Evolutionary conservation across 2,797 vertebrate species (phyloP).

Genomic region (Galago senegalensis): DNA sequence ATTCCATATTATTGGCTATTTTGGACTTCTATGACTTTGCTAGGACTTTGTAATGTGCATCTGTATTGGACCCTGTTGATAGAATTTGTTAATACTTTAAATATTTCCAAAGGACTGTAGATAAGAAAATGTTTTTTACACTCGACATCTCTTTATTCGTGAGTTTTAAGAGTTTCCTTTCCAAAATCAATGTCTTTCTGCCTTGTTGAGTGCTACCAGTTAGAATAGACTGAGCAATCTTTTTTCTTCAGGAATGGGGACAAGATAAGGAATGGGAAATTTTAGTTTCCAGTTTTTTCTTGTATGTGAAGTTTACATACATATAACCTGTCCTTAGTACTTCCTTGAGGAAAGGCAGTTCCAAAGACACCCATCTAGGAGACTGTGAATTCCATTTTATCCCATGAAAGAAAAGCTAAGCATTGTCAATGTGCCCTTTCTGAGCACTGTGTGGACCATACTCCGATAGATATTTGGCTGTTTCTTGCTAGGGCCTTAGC

Average conservation of each 20-base stretch:
- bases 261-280: background rate
- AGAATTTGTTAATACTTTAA: slow-evolving; percentile 7
- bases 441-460: background rate
- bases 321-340: background rate
- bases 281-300: background rate
- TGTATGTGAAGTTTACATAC: background rate
- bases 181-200: slow-evolving; percentile 8
- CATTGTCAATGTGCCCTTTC: background rate
- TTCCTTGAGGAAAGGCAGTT: background rate
- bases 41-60: background rate
- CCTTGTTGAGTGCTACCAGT: background rate
- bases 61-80: background rate
- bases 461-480: background rate
- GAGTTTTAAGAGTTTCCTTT: slow-evolving; percentile 47
- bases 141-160: background rate
- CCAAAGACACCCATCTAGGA: background rate
- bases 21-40: background rate
- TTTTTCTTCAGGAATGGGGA: background rate
- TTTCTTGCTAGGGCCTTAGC: slow-evolving; percentile 37
- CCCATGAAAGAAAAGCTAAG: slow-evolving; percentile 60
- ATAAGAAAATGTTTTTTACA: slow-evolving; percentile 19
- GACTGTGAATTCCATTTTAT: background rate
- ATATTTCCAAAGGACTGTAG: background rate
- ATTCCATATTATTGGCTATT: background rate
- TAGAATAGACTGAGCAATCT: background rate